Evolutionary conservation across 2,797 vertebrate species (phyloP).

Genomic region (Takifugu ocellatus): DNA sequence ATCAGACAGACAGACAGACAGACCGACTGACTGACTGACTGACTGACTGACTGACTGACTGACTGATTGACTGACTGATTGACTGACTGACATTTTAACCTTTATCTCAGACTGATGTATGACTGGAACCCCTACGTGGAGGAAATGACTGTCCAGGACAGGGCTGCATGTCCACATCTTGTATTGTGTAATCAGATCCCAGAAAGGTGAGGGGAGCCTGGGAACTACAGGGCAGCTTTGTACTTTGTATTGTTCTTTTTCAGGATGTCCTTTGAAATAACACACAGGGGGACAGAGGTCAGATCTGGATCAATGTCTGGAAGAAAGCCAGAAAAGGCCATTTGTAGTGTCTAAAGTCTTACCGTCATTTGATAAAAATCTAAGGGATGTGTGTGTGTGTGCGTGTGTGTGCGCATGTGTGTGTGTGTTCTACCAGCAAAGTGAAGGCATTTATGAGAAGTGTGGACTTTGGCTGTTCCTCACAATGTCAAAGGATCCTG

Average conservation of each 20-base stretch:
- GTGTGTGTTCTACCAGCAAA: not conserved
- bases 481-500: no score
- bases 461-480: no score
- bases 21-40: no score
- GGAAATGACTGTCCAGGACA: no score
- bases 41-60: no score
- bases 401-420: constrained; percentile 6
- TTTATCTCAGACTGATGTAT: not conserved
- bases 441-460: no score
- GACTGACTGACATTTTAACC: no score
- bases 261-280: constrained; percentile 78
- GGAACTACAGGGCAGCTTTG: constrained; percentile 73
- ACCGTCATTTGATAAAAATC: constrained; percentile 14
- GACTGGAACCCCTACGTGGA: not conserved
- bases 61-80: not conserved
- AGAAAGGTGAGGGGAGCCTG: constrained; percentile 62
- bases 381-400: not conserved
- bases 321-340: constrained; percentile 23
- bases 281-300: constrained; percentile 47
- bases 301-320: constrained; percentile 36
- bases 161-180: not conserved
- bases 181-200: constrained; percentile 21
- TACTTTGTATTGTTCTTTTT: constrained; percentile 72
- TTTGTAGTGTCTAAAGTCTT: constrained; percentile 33
- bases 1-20: no score